Evolutionary conservation across 2,888 invertebrate genomes (phyloP).

Genomic region (Trypoxylon attenuatum): DNA sequence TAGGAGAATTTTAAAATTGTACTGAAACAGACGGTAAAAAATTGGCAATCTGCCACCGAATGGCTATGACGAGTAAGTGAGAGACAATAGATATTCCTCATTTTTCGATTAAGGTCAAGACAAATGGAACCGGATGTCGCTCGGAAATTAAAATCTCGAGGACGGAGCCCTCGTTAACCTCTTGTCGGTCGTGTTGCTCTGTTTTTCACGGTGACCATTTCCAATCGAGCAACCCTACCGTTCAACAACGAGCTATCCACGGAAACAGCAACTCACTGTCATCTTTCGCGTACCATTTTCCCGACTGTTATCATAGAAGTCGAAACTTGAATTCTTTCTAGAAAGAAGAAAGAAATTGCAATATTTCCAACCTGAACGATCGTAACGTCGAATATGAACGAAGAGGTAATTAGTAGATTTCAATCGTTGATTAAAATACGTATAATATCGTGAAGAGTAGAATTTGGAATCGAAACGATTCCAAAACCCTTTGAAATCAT

Average conservation of each 20-base stretch:
- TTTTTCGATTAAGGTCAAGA: conserved; percentile 52
- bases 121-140: conserved; percentile 53
- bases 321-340: no score
- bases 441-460: no score
- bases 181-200: conserved; percentile 17
- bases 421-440: no score
- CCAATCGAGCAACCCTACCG: conserved; percentile 35
- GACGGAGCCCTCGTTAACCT: conserved; percentile 49
- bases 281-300: not conserved
- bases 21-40: no score
- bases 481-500: no score
- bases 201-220: conserved; percentile 14
- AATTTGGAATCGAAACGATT: no score
- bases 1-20: no score
- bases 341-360: no score
- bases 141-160: conserved; percentile 57
- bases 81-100: conserved; percentile 26
- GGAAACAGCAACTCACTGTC: not conserved
- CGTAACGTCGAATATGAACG: no score
- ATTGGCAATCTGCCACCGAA: not conserved
- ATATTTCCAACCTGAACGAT: no score
- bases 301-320: no score
- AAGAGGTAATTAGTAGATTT: no score
- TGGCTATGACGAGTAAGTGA: not conserved
- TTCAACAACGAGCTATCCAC: conserved; percentile 8